Evolutionary conservation across 2,113 vertebrate genomes (phyloP), one percentile per base, ranked within the genome.

Genomic region (Mobula birostris): DNA sequence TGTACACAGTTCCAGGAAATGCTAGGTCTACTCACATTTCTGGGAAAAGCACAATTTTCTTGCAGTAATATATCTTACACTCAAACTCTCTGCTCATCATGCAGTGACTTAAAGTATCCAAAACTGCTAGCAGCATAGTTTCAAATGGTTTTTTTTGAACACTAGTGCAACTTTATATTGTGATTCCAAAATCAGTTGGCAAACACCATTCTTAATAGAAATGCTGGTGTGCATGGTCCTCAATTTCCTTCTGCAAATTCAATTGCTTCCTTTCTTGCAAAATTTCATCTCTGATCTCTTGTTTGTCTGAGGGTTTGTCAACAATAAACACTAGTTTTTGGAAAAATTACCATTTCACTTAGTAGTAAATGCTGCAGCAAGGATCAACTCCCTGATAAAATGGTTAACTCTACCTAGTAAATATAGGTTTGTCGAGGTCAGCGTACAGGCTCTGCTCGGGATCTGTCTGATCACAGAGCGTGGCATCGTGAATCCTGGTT

Each of bases 1-100:
- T 93, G 91, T 93, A 93, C 90, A 93, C 32, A 90, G 68, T 93
- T 93, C 91, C 91, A 93, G 36, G 91, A 93, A 93, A 32, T 93
- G 68, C 91, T 72, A 74, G 70, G 36, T 32, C 68, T 74, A 76
- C 91, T 93, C 91, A 93, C 91, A 76, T 93, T 93, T 74, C 91
- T 74, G 70, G 91, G 91, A 93, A 93, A 93, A 93, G 70, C 68
- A 74, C 91, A 93, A 48, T 56, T 72, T 56, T 74, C 91, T 56
- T 36, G 40, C 32, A 74, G 68, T 48, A 92, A 92, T 74, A 24
- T 27, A 92, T 27, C 90, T 92, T 72, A 72, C 68, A 36, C 66
- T 74, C 90, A 70, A 92, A 72, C 32, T 48, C 40, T 21, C 72
- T 40, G 36, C 91, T 70, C 68, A 21, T 93, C 70, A 93, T 93